phyloP scores from a whole-genome alignment of 1,140 invertebrate species.

The Scylla paramamosain region DNA sequence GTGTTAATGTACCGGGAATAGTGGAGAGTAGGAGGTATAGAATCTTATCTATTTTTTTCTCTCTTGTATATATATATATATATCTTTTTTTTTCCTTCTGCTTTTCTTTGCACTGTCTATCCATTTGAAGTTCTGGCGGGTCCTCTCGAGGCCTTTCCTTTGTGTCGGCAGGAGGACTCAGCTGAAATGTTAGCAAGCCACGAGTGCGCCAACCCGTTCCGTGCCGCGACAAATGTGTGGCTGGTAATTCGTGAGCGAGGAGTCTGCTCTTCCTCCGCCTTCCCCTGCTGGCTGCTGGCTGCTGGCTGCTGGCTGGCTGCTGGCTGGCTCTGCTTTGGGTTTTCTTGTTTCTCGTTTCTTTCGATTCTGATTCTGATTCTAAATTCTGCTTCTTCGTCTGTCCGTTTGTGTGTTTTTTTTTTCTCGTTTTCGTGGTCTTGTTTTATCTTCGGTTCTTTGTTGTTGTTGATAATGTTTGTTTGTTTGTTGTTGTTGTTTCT shows the following conservation, averaged over 20 bases:
- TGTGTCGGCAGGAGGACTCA: background rate
- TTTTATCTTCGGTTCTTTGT: background rate
- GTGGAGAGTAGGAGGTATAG: too few relatives aligned
- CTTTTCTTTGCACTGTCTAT: slow-evolving; percentile 4
- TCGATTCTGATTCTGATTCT: too few relatives aligned
- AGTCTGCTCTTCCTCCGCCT: too few relatives aligned
- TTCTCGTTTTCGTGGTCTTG: background rate
- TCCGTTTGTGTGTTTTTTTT: background rate
- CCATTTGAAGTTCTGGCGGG: background rate
- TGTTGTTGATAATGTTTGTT: background rate
- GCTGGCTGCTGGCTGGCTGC: too few relatives aligned
- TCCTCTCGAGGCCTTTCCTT: background rate
- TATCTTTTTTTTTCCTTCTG: background rate
- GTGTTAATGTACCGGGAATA: too few relatives aligned
- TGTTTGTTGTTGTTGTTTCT: background rate
- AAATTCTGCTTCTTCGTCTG: too few relatives aligned
- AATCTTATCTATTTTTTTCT: too few relatives aligned
- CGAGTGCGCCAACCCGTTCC: background rate
- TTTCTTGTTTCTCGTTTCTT: too few relatives aligned
- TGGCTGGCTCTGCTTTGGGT: too few relatives aligned
- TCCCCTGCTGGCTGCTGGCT: too few relatives aligned
- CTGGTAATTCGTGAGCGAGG: background rate
- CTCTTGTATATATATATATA: too few relatives aligned
- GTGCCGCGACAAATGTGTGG: background rate
- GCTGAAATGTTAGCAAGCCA: background rate